Conservation (phyloP, 2,113 vertebrate species). For the Poeciliopsis occidentalis region DNA sequence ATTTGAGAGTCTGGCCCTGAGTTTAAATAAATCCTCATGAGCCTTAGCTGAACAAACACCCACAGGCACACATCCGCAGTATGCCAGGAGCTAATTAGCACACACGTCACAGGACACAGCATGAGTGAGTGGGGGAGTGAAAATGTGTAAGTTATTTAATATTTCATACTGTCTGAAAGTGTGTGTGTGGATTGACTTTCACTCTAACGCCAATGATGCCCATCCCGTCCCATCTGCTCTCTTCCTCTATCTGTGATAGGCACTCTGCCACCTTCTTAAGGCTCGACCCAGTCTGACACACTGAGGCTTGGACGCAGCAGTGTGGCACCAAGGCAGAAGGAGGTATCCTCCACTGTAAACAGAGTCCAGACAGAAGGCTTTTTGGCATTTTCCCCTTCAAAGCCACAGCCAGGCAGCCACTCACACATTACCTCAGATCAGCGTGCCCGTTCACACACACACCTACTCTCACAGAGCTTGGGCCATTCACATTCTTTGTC, state of each 20-base stretch:
- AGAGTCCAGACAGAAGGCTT: constrained; percentile 40
- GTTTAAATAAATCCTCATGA: constrained; percentile 62
- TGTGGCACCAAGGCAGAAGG: constrained; percentile 27
- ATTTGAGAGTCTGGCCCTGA: constrained; percentile 61
- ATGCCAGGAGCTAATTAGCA: constrained; percentile 62
- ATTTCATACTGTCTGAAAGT: constrained; percentile 8
- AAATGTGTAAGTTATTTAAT: constrained; percentile 25
- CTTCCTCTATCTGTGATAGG: constrained; percentile 55
- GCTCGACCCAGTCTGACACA: constrained; percentile 39
- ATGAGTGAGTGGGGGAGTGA: constrained; percentile 43
- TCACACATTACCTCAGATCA: constrained; percentile 22
- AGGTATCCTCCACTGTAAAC: constrained; percentile 49
- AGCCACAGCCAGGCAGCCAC: constrained; percentile 30
- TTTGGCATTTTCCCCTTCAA: constrained; percentile 45
- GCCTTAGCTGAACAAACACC: constrained; percentile 34
- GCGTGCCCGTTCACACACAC: neutral
- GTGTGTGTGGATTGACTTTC: constrained; percentile 19
- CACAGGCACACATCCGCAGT: constrained; percentile 1
- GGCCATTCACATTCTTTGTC: constrained; percentile 21
- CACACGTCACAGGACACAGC: constrained; percentile 52
- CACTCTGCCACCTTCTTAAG: constrained; percentile 51
- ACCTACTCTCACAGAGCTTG: constrained; percentile 21
- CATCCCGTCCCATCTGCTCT: constrained; percentile 31
- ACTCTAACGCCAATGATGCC: constrained; percentile 43
- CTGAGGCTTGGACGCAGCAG: constrained; percentile 17